Evolutionary conservation across 2,113 vertebrate genomes (phyloP).

Genomic region (Pseudois nayaur): DNA sequence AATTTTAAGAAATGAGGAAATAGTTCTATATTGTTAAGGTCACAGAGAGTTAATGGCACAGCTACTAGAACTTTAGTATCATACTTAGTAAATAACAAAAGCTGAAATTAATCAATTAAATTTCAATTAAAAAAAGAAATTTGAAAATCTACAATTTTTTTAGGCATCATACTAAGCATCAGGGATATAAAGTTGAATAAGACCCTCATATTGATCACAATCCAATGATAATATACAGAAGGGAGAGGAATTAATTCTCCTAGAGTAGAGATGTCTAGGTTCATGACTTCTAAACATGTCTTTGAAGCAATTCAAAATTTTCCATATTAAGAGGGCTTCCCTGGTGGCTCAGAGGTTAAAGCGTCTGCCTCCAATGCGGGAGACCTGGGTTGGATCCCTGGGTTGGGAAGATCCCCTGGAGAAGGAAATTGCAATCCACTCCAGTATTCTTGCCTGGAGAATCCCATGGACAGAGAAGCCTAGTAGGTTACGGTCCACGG

Average conservation of each 20-base stretch:
- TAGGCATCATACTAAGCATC: not conserved
- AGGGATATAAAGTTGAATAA: not conserved
- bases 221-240: not conserved
- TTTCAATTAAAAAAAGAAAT: not conserved
- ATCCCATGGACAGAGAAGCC: no score
- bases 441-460: no score
- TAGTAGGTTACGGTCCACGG: no score
- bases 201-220: not conserved
- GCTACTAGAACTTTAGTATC: not conserved
- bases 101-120: not conserved
- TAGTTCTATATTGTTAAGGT: not conserved
- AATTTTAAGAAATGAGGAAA: slow-evolving; percentile 34
- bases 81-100: not conserved
- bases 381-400: no score
- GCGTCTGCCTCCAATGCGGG: no score
- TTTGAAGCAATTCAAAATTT: not conserved
- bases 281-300: not conserved
- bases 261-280: not conserved
- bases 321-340: not conserved
- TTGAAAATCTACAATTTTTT: not conserved
- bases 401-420: no score
- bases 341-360: no score
- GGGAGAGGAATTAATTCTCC: not conserved
- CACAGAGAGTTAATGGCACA: not conserved
- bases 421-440: no score